Percentiles rank a stretch among this genome's conserved stretches.
phyloP scores from a whole-genome alignment of 2,797 vertebrate genomes.

The Sebastes minor region DNA sequence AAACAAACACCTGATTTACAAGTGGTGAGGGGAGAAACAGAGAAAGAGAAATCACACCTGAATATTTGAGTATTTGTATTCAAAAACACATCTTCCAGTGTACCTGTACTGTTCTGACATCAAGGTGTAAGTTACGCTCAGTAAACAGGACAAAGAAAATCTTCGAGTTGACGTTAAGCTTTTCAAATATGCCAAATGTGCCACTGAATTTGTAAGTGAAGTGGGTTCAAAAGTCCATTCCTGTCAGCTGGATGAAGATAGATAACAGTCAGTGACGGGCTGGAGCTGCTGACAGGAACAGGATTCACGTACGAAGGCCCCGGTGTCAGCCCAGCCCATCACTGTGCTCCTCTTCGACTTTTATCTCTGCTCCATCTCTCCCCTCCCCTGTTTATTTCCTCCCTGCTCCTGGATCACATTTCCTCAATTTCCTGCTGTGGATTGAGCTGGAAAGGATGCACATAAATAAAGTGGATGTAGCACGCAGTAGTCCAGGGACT shows the following conservation, averaged over 20 bases:
- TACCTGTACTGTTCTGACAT: not conserved
- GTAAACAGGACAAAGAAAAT: not conserved
- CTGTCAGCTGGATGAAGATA: constrained; percentile 12
- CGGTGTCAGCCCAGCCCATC: not conserved
- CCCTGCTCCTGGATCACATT: constrained; percentile 51
- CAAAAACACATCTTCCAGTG: not conserved
- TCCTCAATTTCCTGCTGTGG: constrained; percentile 56
- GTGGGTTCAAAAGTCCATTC: constrained; percentile 2
- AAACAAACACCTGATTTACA: not conserved
- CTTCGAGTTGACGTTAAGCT: not conserved
- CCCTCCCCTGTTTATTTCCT: constrained; percentile 60
- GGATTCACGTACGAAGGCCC: constrained; percentile 22
- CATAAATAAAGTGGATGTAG: constrained; percentile 19
- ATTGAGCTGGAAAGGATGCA: constrained; percentile 35
- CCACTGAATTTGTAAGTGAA: not conserved
- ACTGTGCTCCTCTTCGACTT: constrained; percentile 11
- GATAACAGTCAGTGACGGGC: constrained; percentile 8
- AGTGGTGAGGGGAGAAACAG: not conserved
- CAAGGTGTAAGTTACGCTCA: not conserved
- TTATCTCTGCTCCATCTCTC: constrained; percentile 51
- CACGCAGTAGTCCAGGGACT: not conserved
- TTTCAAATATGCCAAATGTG: too few species aligned
- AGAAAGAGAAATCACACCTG: not conserved
- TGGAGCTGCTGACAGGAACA: constrained; percentile 40
- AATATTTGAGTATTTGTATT: not conserved